A percentile compares a stretch with the other conserved stretches of the same genome.
These are phyloP conservation scores for Macrosoma leucophasiata DNA, from an alignment of 2,888 invertebrate species.

Conservation along the genomic window DNA sequence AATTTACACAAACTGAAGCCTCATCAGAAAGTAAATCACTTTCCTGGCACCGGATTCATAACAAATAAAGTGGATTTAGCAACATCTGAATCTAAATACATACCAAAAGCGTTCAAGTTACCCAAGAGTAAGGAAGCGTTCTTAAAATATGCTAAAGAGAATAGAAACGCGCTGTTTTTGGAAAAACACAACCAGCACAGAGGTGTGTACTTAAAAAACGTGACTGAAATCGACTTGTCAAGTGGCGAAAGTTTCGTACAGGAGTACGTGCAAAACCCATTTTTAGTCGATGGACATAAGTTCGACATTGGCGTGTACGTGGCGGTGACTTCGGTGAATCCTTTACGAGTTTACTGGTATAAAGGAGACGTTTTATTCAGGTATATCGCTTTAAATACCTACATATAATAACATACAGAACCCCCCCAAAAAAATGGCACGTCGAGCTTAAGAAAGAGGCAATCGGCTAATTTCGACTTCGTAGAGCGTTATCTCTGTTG, in stretches of 20 bases:
- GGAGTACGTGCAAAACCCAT: constrained; percentile 91
- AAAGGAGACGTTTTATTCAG: constrained; percentile 92
- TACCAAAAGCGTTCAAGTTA: constrained; percentile 92
- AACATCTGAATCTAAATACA: constrained; percentile 83
- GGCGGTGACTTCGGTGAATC: constrained; percentile 92
- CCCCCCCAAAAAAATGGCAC: no score
- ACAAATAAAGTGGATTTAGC: constrained; percentile 94
- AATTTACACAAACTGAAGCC: constrained; percentile 76
- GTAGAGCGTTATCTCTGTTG: no score
- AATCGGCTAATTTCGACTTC: no score
- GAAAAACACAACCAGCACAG: constrained; percentile 95
- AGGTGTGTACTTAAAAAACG: constrained; percentile 84
- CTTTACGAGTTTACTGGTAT: constrained; percentile 91
- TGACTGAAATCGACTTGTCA: constrained; percentile 81
- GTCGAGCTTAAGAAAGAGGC: no score
- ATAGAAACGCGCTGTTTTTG: constrained; percentile 87
- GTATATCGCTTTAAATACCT: constrained; percentile 55
- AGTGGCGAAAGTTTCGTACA: constrained; percentile 89
- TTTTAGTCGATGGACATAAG: constrained; percentile 93
- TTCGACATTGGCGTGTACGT: constrained; percentile 98
- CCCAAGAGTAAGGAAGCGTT: constrained; percentile 85
- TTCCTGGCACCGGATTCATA: constrained; percentile 94
- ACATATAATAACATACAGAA: no score
- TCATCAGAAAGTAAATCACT: constrained; percentile 92
- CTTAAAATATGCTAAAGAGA: constrained; percentile 77